Percentiles rank a stretch among this genome's conserved stretches.
phyloP scores from a whole-genome alignment of 2,797 vertebrate genomes.

The Pogonophryne albipinna region DNA sequence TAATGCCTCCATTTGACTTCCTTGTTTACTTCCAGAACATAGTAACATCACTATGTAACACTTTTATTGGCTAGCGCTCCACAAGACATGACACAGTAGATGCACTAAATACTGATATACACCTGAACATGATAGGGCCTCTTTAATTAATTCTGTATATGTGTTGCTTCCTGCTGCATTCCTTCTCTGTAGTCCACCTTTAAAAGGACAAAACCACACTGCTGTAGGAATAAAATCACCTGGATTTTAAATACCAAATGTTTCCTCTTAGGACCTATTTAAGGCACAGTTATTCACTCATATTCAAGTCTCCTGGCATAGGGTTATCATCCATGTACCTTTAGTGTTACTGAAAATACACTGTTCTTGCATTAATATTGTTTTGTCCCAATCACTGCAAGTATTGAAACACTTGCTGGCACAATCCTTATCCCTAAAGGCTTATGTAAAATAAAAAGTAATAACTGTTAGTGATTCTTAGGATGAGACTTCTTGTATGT shows the following conservation, averaged over 20 bases:
- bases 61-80: too few relatives aligned
- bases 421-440: slow-evolving; percentile 61
- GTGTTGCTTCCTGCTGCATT: slow-evolving; percentile 50
- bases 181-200: slow-evolving; percentile 36
- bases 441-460: slow-evolving; percentile 60
- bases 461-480: slow-evolving; percentile 55
- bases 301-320: slow-evolving; percentile 32
- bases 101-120: too few relatives aligned
- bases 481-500: slow-evolving; percentile 54
- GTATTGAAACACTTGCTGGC: slow-evolving; percentile 51
- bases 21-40: too few relatives aligned
- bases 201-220: slow-evolving; percentile 48
- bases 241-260: slow-evolving; percentile 47
- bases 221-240: slow-evolving; percentile 53
- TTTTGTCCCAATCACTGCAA: slow-evolving; percentile 41
- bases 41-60: too few relatives aligned
- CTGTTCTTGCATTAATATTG: slow-evolving; percentile 17
- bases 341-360: slow-evolving; percentile 48
- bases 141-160: slow-evolving; percentile 25
- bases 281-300: slow-evolving; percentile 41
- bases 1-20: too few relatives aligned
- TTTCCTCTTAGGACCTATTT: slow-evolving; percentile 33
- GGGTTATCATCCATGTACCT: slow-evolving; percentile 36
- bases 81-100: too few relatives aligned
- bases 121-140: too few relatives aligned